A percentile compares a stretch with the other conserved stretches of the same genome.
phyloP scores from a whole-genome alignment of 2,113 vertebrate genomes.

The Caracal caracal region DNA sequence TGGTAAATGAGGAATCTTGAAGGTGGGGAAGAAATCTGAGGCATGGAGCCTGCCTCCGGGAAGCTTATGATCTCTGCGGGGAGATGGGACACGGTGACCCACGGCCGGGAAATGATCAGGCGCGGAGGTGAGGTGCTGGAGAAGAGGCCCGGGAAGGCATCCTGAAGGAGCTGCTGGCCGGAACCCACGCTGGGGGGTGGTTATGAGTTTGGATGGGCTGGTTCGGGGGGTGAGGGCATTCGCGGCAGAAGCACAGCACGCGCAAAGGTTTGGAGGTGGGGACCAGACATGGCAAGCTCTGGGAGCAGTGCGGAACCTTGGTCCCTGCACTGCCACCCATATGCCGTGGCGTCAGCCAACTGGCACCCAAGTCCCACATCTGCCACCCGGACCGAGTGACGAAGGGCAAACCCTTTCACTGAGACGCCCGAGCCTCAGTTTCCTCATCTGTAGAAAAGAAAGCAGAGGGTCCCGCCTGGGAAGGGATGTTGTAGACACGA shows the following conservation, averaged over 20 bases:
- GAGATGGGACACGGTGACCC: neutral
- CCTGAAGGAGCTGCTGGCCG: neutral
- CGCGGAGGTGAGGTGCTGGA: neutral
- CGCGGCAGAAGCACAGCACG: neutral
- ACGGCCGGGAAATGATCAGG: neutral
- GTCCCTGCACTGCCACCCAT: neutral
- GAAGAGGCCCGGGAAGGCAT: neutral
- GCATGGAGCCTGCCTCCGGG: neutral
- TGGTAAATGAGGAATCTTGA: neutral
- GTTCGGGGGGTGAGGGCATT: fast-evolving
- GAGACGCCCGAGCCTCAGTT: neutral
- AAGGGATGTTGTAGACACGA: neutral
- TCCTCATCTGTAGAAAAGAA: neutral
- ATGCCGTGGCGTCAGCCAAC: fast-evolving
- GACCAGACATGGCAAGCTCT: fast-evolving
- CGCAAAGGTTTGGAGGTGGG: neutral
- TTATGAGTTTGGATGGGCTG: neutral
- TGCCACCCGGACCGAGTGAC: fast-evolving
- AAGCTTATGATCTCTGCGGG: neutral
- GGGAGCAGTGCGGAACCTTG: neutral
- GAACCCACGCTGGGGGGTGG: neutral
- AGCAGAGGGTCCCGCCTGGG: neutral
- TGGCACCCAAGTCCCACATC: neutral
- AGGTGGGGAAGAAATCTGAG: neutral
- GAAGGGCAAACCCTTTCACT: no score